phyloP scores from a whole-genome alignment of 2,888 invertebrate species.

The Cerastis leucographa region DNA sequence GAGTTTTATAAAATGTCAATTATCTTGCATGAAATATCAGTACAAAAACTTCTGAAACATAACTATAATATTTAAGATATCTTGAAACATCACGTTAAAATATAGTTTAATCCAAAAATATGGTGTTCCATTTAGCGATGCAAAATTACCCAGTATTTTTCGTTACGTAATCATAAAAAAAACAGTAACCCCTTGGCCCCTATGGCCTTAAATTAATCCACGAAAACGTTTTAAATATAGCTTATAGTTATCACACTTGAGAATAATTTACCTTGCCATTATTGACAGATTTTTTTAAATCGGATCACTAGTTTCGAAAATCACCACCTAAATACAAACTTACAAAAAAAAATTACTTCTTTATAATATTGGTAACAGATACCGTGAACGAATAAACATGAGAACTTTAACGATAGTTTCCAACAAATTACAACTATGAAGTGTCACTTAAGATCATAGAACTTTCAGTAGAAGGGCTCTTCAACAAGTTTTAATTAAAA shows the following conservation, averaged over 20 bases:
- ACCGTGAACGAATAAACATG: neutral
- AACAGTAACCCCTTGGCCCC: no score
- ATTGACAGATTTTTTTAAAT: no score
- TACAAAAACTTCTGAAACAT: neutral
- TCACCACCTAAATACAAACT: no score
- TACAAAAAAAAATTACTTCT: no score
- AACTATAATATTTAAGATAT: neutral
- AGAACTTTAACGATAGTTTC: neutral
- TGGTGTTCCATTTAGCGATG: neutral
- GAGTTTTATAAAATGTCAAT: neutral
- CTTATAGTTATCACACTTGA: no score
- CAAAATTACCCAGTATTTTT: neutral
- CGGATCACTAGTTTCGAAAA: no score
- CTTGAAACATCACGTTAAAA: neutral
- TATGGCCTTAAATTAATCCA: no score
- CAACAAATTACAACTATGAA: conserved; percentile 34
- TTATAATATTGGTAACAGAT: no score
- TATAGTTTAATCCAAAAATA: neutral
- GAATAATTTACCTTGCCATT: no score
- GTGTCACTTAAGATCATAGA: conserved; percentile 17
- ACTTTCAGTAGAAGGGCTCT: conserved; percentile 25
- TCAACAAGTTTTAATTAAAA: conserved; percentile 53
- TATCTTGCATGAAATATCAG: neutral
- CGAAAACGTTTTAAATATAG: no score
- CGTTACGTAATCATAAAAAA: neutral